Evolutionary conservation across 2,113 vertebrate genomes (phyloP).

Genomic region (Neoarius graeffei): DNA sequence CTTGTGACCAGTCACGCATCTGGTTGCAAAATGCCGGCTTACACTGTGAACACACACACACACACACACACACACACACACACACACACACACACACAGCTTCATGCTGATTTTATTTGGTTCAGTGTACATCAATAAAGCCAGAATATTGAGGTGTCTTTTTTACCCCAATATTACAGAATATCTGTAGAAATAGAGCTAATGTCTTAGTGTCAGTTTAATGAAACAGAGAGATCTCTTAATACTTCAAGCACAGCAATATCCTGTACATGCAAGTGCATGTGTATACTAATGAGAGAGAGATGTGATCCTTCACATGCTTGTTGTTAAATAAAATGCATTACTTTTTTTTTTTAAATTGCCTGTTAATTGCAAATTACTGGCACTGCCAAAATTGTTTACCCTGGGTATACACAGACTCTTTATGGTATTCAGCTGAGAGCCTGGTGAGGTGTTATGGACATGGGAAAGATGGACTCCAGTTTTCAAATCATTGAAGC

Average conservation of each 20-base stretch:
- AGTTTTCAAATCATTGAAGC: not conserved
- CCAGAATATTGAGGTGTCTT: no score
- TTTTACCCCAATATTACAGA: no score
- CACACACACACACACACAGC: no score
- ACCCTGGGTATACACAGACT: not conserved
- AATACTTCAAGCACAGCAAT: constrained; percentile 54
- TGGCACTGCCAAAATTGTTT: not conserved
- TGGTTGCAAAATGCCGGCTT: no score
- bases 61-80: no score
- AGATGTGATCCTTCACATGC: not conserved
- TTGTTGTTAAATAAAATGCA: not conserved
- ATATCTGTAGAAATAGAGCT: no score
- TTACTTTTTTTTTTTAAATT: not conserved
- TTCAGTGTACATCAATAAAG: no score
- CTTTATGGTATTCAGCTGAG: not conserved
- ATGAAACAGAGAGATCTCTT: constrained; percentile 54
- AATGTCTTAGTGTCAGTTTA: constrained; percentile 25
- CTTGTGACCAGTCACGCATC: no score
- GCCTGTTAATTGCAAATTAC: not conserved
- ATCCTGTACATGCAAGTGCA: not conserved
- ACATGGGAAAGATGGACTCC: not conserved
- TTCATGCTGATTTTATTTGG: no score
- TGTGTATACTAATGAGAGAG: not conserved
- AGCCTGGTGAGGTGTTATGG: not conserved
- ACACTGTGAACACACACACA: no score